Base-by-base conservation (phyloP, 2,113 vertebrate genomes). In the Crotophaga sulcirostris region DNA sequence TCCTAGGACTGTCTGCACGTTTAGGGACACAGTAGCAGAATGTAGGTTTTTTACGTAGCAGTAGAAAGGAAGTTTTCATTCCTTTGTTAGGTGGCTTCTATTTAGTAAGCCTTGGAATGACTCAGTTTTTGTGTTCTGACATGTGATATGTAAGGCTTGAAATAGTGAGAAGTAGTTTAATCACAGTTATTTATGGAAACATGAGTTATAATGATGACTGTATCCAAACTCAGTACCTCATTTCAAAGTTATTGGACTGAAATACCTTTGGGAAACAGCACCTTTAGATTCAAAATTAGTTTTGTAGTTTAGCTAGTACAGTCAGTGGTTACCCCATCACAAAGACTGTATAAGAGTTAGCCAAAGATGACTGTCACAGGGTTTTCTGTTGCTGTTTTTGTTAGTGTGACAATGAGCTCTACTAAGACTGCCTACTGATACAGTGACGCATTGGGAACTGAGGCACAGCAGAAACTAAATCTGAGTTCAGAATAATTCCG, bases 121-220 rank as follows among this genome's bases (percentile, higher is more conserved):
- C 26, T 85, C 68, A 58, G 23, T 8, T 68, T 89, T 62, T 90
- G 17, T 84, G 17, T 84, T 64, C 13, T 38, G 58, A 42, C 26
- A 10, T 16, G 19, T 72, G 70, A 25, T 86, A 24, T 6, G 9
- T 51, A 78, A 59, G 51, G 63, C 36, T 52, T 81, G 51, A 94
- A 93, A 74, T 14, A 64, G n/a, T 1, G 1, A 72, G 29, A 68
- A 75, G 36, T 56, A 34, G n/a, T 72, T 96, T 60, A 1, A 0
- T 64, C 78, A 17, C 21, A 49, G 29, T 79, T 95, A 76, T 85
- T 85, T 85, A 42, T 77, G 80, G 79, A 73, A 95, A 54, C 20
- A 5, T 29, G 20, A 54, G 10, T 82, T 91, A 17, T 13, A 67
- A 13, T 47, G 55, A 21, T 60, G 51, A 60, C 40, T 64, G 18